phyloP scores from a whole-genome alignment of 2,797 vertebrate genomes.

The Cryptoprocta ferox region DNA sequence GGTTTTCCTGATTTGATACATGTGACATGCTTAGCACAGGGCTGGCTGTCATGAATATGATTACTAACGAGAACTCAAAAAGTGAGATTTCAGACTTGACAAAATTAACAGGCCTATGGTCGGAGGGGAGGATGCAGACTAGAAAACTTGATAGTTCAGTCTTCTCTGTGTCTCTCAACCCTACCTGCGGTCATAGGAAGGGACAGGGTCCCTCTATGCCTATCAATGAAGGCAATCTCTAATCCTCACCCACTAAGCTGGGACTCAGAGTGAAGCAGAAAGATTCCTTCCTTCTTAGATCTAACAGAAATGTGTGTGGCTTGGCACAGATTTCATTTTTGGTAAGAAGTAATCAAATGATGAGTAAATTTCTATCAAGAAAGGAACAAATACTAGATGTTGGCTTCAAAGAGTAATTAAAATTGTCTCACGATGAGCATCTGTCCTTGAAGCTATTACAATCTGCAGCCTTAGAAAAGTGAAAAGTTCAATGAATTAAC shows the following conservation, averaged over 20 bases:
- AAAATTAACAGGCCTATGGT: not conserved
- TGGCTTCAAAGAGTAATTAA: conserved; percentile 30
- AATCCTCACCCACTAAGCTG: not conserved
- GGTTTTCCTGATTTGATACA: not conserved
- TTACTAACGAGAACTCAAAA: not conserved
- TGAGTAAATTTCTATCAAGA: conserved; percentile 6
- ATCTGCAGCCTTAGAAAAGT: not conserved
- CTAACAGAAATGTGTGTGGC: not conserved
- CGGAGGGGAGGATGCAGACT: not conserved
- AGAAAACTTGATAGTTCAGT: not conserved
- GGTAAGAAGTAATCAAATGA: conserved; percentile 30
- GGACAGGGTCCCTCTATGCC: not conserved
- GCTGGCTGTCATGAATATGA: not conserved
- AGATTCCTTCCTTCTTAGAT: not conserved
- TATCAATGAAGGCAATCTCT: not conserved
- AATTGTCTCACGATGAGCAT: not conserved
- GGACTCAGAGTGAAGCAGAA: not conserved
- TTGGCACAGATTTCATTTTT: conserved; percentile 31
- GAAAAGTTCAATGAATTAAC: not conserved
- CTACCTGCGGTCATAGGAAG: not conserved
- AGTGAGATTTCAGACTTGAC: not conserved
- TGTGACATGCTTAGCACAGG: not conserved
- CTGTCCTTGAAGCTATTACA: not conserved
- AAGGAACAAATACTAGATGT: not conserved
- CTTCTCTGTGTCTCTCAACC: not conserved